Conservation (phyloP, 2,797 vertebrate species). For the Sebastes steindachneri region DNA sequence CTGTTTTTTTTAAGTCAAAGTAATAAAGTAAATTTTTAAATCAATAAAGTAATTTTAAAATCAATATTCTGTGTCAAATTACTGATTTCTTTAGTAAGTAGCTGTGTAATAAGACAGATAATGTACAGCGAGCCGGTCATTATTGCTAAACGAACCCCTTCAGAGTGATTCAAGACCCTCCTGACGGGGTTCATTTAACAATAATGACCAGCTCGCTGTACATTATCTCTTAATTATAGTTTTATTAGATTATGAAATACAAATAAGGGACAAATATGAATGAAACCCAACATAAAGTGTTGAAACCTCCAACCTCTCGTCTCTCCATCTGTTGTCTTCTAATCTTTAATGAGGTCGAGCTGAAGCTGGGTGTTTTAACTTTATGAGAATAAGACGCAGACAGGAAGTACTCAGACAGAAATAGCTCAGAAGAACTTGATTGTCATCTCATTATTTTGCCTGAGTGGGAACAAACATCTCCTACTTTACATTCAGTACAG, state of each 20-base stretch:
- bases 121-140: no score
- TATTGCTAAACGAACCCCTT: no score
- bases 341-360: not conserved
- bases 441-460: not conserved
- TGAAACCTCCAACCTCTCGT: not conserved
- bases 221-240: no score
- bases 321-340: not conserved
- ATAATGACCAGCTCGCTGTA: no score
- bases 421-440: not conserved
- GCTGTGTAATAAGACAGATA: no score
- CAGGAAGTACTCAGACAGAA: slow-evolving; percentile 31
- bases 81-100: no score
- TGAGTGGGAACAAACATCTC: not conserved
- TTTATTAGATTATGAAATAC: not conserved
- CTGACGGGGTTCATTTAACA: no score
- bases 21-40: no score
- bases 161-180: no score
- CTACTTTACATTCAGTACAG: not conserved
- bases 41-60: no score
- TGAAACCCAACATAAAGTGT: not conserved
- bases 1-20: no score
- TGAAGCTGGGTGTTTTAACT: not conserved
- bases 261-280: not conserved
- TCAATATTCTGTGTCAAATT: no score
- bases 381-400: not conserved